A percentile compares a stretch with the other conserved stretches of the same genome.
These are phyloP conservation scores for Cyanistes caeruleus DNA, from an alignment of 2,113 vertebrate species.

Conservation along the genomic window DNA sequence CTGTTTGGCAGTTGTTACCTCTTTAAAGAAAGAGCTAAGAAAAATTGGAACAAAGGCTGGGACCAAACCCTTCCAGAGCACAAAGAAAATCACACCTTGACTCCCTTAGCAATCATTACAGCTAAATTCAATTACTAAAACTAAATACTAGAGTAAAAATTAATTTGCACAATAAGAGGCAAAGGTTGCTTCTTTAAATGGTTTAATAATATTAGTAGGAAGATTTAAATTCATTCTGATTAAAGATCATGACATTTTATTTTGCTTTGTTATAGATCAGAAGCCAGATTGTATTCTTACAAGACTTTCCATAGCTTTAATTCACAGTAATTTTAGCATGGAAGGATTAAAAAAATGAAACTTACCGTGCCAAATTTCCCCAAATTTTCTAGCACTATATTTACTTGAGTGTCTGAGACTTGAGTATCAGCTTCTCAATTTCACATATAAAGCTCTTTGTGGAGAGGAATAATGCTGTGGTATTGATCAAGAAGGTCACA, in stretches of 20 bases:
- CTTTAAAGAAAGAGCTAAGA: neutral
- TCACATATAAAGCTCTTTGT: neutral
- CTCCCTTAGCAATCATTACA: neutral
- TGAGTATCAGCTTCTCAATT: neutral
- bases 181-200: neutral
- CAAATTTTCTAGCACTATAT: neutral
- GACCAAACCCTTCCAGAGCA: neutral
- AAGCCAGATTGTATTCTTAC: neutral
- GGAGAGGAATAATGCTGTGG: neutral
- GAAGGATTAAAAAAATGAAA: neutral
- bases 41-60: neutral
- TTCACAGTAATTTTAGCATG: neutral
- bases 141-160: neutral
- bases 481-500: neutral
- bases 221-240: neutral
- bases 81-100: neutral
- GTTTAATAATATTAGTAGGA: neutral
- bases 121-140: neutral
- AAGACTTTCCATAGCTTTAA: neutral
- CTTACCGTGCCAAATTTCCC: neutral
- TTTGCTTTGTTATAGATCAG: neutral
- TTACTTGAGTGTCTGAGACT: neutral
- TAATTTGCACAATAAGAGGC: neutral
- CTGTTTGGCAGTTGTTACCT: neutral
- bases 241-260: neutral